Base-by-base conservation (phyloP, 2,888 invertebrate genomes). In the Euphydryas editha region DNA sequence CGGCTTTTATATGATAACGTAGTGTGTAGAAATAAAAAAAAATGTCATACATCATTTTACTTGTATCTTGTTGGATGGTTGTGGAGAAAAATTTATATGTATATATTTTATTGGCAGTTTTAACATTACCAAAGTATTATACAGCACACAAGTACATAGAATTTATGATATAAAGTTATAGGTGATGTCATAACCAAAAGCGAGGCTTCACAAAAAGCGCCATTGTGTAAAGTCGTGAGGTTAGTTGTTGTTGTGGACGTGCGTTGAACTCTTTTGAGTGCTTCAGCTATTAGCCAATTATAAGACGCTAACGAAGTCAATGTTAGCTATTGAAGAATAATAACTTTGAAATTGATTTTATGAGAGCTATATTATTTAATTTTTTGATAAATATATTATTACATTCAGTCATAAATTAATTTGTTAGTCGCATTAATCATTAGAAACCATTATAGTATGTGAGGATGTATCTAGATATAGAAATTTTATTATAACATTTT, bases 171-270 rank as follows among this genome's bases (percentile, higher is more conserved):
- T 67, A 57, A 58, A 55, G 61, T 57, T 20, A 30, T 62, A 69
- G 86, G 77, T 92, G 92, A 92, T 91, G 92, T 92, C 92, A 92
- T 91, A 87, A 82, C 88, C 85, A 85, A 90, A 90, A 88, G 77
- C 78, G 81, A 86, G 83, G 81, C 81, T 85, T 83, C 84, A 90
- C 87, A 92, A 92, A 92, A 92, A 92, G 86, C 69, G 80, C 87
- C 80, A 90, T 92, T 92, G 92, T 92, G 85, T 86, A 24, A 83
- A 85, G 82, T 89, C 88, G 90, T 90, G 90, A 85, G 86, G 87
- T 86, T 84, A 82, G 86, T 85, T 85, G 80, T 83, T 81, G 77
- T 76, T 76, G 79, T 80, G 82, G 79, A 87, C 88, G 92, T 86
- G 84, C 92, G 87, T 91, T 92, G 92, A 92, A 91, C 92, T 88